These are phyloP conservation scores for Microtus agrestis DNA, from an alignment of 2,797 vertebrate genomes.

Conservation along the genomic window DNA sequence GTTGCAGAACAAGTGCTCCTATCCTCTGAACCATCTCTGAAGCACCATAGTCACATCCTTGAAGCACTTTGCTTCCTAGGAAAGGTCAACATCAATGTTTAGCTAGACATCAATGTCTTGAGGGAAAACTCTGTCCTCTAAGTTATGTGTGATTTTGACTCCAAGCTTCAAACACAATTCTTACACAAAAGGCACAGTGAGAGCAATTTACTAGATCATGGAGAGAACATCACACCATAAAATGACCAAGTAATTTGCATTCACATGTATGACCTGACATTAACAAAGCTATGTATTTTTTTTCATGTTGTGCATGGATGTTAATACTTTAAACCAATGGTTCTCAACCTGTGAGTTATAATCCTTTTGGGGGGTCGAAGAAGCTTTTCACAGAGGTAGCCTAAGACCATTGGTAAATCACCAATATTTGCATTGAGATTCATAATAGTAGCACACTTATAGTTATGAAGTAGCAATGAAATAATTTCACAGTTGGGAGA, in stretches of 20 bases:
- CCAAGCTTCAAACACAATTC: neutral
- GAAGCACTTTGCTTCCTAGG: neutral
- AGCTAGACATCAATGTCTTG: neutral
- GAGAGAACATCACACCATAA: neutral
- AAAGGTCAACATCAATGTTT: neutral
- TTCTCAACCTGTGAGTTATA: too few relatives aligned
- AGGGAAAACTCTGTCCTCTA: neutral
- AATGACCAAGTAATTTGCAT: neutral
- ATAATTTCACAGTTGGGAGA: neutral
- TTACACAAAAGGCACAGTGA: neutral
- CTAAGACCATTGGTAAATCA: neutral
- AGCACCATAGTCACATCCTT: neutral
- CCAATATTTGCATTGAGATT: neutral
- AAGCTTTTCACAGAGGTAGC: neutral
- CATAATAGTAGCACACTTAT: neutral
- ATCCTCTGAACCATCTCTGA: neutral
- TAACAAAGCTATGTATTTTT: neutral
- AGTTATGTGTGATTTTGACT: neutral
- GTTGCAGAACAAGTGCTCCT: neutral
- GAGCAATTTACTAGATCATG: neutral
- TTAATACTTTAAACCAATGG: neutral
- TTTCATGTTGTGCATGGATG: neutral
- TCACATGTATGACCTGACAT: neutral
- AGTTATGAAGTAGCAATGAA: neutral
- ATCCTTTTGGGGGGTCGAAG: neutral